Percentiles rank a stretch among this genome's conserved stretches.
phyloP scores from a whole-genome alignment of 2,888 invertebrate genomes.

The Andrena fulva region DNA sequence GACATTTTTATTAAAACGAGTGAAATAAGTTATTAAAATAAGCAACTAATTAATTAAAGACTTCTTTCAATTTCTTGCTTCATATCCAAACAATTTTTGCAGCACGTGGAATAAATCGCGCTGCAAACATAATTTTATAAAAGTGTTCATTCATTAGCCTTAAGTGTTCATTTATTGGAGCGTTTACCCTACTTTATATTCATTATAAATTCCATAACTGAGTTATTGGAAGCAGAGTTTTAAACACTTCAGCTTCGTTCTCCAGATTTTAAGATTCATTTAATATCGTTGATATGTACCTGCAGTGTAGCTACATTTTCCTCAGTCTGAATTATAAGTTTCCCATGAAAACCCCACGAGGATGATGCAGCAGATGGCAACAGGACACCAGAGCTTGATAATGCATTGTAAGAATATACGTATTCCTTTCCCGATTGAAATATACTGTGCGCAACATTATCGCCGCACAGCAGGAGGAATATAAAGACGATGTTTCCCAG shows the following conservation, averaged over 20 bases:
- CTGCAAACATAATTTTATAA: too few species aligned
- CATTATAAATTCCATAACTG: background rate
- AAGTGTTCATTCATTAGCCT: too few species aligned
- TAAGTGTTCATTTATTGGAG: too few species aligned
- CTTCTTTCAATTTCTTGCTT: too few species aligned
- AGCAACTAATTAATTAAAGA: too few species aligned
- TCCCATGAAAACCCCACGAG: constrained; percentile 80
- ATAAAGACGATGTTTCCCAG: constrained; percentile 40
- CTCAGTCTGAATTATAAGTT: constrained; percentile 74
- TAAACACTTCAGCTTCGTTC: constrained; percentile 8
- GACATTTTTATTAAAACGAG: too few species aligned
- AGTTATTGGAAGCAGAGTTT: background rate
- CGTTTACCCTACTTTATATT: too few species aligned
- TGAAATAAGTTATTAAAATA: too few species aligned
- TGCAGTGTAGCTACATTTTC: constrained; percentile 75
- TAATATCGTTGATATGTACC: constrained; percentile 65
- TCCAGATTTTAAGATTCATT: constrained; percentile 7
- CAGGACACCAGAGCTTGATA: constrained; percentile 79
- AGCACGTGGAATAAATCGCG: too few species aligned
- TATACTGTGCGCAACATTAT: constrained; percentile 60
- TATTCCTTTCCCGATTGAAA: constrained; percentile 80
- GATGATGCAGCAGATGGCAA: constrained; percentile 80
- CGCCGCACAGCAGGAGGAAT: constrained; percentile 45
- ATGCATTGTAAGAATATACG: constrained; percentile 78
- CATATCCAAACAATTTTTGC: too few species aligned